These are phyloP conservation scores for Drosophila orena DNA, from an alignment of 1,140 invertebrate genomes.

Conservation along the genomic window DNA sequence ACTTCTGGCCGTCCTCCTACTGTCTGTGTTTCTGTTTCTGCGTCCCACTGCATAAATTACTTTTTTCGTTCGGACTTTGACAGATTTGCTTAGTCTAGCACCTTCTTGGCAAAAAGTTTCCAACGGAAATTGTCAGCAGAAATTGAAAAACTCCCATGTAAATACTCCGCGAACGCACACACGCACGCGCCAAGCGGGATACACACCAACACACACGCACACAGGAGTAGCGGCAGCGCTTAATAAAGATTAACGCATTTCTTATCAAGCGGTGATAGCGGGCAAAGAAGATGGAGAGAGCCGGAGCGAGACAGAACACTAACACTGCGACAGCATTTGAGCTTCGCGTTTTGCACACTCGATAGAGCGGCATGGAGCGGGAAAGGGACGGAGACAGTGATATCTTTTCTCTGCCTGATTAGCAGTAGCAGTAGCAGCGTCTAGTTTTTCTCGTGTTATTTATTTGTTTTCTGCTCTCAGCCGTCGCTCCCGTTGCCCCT, in stretches of 20 bases:
- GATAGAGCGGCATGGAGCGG: neutral
- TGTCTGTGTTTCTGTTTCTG: constrained; percentile 59
- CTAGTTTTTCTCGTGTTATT: constrained; percentile 76
- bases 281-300: constrained; percentile 26
- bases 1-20: constrained; percentile 37
- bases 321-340: neutral
- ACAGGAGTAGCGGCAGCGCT: constrained; percentile 56
- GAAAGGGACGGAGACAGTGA: constrained; percentile 15
- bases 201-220: constrained; percentile 11
- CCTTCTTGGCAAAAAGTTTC: constrained; percentile 53
- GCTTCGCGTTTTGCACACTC: neutral
- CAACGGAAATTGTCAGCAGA: constrained; percentile 67
- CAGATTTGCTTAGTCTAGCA: constrained; percentile 26
- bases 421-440: constrained; percentile 60
- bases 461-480: constrained; percentile 75
- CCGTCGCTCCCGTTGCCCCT: constrained; percentile 7
- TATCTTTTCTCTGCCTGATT: constrained; percentile 50
- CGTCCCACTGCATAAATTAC: constrained; percentile 58
- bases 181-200: constrained; percentile 7
- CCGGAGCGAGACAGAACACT: constrained; percentile 2
- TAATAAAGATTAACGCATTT: constrained; percentile 83
- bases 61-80: constrained; percentile 46
- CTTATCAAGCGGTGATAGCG: constrained; percentile 78
- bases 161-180: constrained; percentile 30
- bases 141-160: constrained; percentile 54